Conservation (phyloP, 2,888 invertebrate species). For the Epicampocera succincta region DNA sequence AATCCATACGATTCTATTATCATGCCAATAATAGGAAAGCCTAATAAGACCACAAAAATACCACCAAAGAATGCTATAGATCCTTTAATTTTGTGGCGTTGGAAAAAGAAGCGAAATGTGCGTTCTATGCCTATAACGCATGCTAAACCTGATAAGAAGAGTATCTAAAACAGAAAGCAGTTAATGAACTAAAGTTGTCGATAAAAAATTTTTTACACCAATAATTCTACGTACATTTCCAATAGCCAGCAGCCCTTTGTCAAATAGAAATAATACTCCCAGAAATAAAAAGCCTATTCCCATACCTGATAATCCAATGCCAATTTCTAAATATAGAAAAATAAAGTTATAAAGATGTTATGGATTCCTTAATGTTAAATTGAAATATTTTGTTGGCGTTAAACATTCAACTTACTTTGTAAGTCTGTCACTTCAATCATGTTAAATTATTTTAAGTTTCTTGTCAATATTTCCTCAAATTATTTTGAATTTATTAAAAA, state of each 20-base stretch:
- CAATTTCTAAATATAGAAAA: slow-evolving; percentile 90
- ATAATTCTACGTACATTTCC: slow-evolving; percentile 94
- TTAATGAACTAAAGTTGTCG: slow-evolving; percentile 33
- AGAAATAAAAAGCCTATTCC: slow-evolving; percentile 97
- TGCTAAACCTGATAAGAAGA: slow-evolving; percentile 96
- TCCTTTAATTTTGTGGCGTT: slow-evolving; percentile 96
- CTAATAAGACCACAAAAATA: slow-evolving; percentile 93
- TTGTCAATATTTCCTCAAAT: slow-evolving; percentile 15
- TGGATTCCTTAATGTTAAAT: not conserved
- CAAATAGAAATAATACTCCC: slow-evolving; percentile 95
- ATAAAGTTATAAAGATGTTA: slow-evolving; percentile 33
- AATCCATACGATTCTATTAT: slow-evolving; percentile 98
- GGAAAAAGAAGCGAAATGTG: slow-evolving; percentile 98
- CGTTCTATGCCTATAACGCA: slow-evolving; percentile 98
- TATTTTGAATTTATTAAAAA: slow-evolving; percentile 36
- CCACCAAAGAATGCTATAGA: slow-evolving; percentile 95
- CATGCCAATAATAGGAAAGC: slow-evolving; percentile 99
- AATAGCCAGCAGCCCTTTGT: slow-evolving; percentile 98
- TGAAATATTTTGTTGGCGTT: not conserved
- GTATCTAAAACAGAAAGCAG: slow-evolving; percentile 86
- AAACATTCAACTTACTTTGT: slow-evolving; percentile 86
- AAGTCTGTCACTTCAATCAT: slow-evolving; percentile 93
- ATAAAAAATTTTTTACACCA: not conserved
- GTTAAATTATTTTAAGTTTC: slow-evolving; percentile 73
- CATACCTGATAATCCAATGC: slow-evolving; percentile 97